Conservation (phyloP, 2,113 vertebrate genomes). For the Oenanthe melanoleuca region DNA sequence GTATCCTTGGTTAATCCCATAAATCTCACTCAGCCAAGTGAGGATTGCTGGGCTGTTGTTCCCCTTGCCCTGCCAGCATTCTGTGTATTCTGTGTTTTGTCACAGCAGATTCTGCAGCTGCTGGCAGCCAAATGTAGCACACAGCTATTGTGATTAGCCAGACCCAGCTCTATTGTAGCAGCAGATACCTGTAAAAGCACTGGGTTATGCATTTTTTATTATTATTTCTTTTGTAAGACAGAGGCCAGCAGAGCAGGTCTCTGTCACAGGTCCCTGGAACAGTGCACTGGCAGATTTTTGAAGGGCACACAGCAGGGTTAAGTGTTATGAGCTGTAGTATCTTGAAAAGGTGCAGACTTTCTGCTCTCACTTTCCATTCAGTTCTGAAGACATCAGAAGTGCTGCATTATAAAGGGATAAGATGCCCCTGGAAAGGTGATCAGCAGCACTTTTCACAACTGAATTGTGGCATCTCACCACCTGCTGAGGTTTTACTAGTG, state of each 20-base stretch:
- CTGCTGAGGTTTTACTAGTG: not conserved
- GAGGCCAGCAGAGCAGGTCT: not conserved
- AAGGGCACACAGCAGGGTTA: not conserved
- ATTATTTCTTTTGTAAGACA: not conserved
- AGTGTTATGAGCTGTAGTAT: not conserved
- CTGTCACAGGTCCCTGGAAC: not conserved
- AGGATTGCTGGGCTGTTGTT: not conserved
- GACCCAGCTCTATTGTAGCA: not conserved
- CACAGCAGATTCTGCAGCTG: not conserved
- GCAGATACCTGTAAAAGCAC: not conserved
- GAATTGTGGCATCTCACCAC: not conserved
- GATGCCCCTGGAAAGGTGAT: not conserved
- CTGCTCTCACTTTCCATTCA: not conserved
- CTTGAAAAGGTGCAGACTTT: not conserved
- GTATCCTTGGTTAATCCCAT: not conserved
- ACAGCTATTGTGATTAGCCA: not conserved
- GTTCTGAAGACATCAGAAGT: accelerated
- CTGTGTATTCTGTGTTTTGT: not conserved
- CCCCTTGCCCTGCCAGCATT: not conserved
- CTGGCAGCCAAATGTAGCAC: not conserved
- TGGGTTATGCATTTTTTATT: not conserved
- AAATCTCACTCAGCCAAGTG: not conserved
- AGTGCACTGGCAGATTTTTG: not conserved
- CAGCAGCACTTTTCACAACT: not conserved
- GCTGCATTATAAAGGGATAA: not conserved